Conservation (phyloP, 2,113 vertebrate species). For the Australoheros scitulus region DNA sequence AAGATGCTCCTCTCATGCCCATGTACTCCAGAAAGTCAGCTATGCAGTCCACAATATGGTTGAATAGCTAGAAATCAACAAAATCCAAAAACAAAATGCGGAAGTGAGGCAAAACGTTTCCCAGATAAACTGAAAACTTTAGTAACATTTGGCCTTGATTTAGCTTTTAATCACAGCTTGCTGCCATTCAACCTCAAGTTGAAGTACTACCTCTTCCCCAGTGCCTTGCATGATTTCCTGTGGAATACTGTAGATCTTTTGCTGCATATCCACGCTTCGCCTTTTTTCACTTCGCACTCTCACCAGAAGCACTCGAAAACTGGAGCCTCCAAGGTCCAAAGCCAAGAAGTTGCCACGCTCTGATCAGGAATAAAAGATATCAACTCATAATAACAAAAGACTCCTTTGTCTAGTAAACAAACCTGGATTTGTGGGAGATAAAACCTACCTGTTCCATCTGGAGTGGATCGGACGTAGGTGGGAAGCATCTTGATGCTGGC, state of each 20-base stretch:
- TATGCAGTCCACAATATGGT: slow-evolving; percentile 93
- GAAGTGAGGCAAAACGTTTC: too few relatives aligned
- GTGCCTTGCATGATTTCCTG: slow-evolving; percentile 94
- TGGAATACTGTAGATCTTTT: slow-evolving; percentile 96
- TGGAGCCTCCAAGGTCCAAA: slow-evolving; percentile 95
- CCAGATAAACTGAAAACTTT: too few relatives aligned
- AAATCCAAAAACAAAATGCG: background rate
- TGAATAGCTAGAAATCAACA: slow-evolving; percentile 85
- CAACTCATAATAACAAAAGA: background rate
- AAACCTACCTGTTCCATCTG: slow-evolving; percentile 89
- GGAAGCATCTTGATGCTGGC: slow-evolving; percentile 94
- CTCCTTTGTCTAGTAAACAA: background rate
- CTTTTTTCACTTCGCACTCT: slow-evolving; percentile 84
- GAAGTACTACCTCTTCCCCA: slow-evolving; percentile 87
- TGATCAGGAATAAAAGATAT: slow-evolving; percentile 59
- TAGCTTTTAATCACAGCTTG: background rate
- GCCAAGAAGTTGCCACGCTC: slow-evolving; percentile 94
- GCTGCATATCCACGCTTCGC: slow-evolving; percentile 91
- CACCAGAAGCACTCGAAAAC: slow-evolving; percentile 94
- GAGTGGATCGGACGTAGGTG: slow-evolving; percentile 91
- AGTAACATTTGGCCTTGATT: background rate
- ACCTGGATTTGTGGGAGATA: background rate
- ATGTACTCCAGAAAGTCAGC: slow-evolving; percentile 94
- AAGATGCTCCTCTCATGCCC: slow-evolving; percentile 90
- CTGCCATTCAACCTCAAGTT: background rate